Base-by-base conservation (phyloP, 2,888 invertebrate species). In the Epinotia nisella region DNA sequence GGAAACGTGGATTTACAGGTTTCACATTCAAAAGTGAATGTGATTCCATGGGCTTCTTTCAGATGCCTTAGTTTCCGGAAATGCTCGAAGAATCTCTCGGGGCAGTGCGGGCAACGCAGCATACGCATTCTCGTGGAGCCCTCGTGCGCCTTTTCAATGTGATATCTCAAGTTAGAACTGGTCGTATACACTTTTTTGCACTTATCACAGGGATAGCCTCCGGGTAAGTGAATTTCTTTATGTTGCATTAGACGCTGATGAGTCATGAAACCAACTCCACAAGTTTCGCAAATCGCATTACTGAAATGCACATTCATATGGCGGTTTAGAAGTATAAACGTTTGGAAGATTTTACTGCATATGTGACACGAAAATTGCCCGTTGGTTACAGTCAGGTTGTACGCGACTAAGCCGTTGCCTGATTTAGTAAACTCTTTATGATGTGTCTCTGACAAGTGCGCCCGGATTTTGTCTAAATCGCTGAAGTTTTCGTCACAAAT, bases 151-250 rank as follows among this genome's bases (percentile, higher is more conserved):
- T 89, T 90, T 73, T 90, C 87, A 24, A 85, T 76, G 45, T 91
- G 91, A 69, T 85, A 89, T 77, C 87, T 89, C 3, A 90, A 76
- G 74, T 90, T 90, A 0, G 89, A 88, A 76, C 79, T 92, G 0
- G 93, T 93, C 9, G 92, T 90, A 76, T 94, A 94, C 0, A 93
- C 88, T 78, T 94, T 94, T 11, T 85, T 84, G 75, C 94, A 94
- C 76, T 80, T 85, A 0, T 82, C 85, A 75, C 94, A 94, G 3
- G 90, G 87, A 53, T 89, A 84, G 0, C 87, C 88, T 0, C 90
- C 90, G 0, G 90, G 87, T 1, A 82, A 76, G 65, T 91, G 91
- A 3, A 88, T 90, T 75, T 88, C 88, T 77, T 88, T 88, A 64
- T 91, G 91, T 73, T 90, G 88, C 67, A 88, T 79, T 13, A 91